These are phyloP conservation scores for Brachionus asplanchnoidis DNA, from an alignment of 1,140 invertebrate genomes.

Conservation along the genomic window DNA sequence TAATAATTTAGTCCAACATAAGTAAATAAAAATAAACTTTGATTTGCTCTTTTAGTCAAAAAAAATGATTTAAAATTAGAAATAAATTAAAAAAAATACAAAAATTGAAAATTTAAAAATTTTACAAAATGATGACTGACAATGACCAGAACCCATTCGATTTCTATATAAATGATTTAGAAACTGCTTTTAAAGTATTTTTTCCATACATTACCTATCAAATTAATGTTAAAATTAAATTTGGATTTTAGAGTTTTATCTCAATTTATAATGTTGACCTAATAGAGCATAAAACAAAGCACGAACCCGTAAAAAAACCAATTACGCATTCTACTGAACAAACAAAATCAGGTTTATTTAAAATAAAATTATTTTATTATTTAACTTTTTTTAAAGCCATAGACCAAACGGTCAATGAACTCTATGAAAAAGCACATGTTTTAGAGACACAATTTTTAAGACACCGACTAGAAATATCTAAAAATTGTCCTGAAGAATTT, in stretches of 20 bases:
- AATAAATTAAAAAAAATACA: background rate
- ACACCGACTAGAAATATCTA: background rate
- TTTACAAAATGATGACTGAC: background rate
- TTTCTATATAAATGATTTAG: background rate
- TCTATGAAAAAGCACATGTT: constrained; percentile 17
- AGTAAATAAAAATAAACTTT: no score
- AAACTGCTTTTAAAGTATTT: constrained; percentile 15
- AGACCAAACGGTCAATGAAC: background rate
- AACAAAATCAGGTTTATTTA: background rate
- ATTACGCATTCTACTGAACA: background rate
- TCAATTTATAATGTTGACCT: constrained; percentile 29
- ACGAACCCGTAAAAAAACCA: background rate
- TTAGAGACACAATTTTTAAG: background rate
- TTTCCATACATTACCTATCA: background rate
- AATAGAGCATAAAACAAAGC: constrained; percentile 18
- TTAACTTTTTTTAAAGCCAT: background rate
- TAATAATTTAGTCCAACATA: no score
- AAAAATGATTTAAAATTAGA: background rate
- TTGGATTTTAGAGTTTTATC: background rate
- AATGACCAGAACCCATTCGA: background rate
- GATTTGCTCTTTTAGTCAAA: background rate
- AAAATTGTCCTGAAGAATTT: constrained; percentile 11
- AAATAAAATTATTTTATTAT: background rate
- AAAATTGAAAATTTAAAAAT: background rate
- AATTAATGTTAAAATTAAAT: background rate